Base-by-base conservation (phyloP, 2,113 vertebrate genomes). In the Rhegmatorhina hoffmannsi region DNA sequence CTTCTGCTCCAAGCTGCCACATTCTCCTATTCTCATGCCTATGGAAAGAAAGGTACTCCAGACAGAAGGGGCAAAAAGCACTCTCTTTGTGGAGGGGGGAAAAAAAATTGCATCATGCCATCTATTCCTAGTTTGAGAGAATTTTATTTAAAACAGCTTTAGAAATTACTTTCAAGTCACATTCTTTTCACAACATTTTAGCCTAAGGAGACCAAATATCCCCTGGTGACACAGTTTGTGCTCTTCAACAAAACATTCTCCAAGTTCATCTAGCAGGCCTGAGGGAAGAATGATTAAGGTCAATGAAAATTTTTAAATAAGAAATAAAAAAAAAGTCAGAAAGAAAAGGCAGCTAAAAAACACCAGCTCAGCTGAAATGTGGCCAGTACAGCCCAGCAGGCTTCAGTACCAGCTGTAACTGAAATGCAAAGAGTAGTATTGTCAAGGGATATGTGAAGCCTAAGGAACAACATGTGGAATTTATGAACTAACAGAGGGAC, bases 111-210 rank as follows among this genome's bases (percentile, higher is more conserved):
- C 63, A 86, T 76, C 19, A 17, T 66, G 75, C 36, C 68, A 83
- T 90, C 68, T 93, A 21, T 47, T 77, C 59, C 59, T 87, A 92
- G 46, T 80, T 74, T 95, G 64, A 24, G 26, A 91, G 66, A 24
- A 36, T 55, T 95, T 96, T 88, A 95, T 94, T 76, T 83, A 67
- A 90, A 95, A 94, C 78, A 92, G 75, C 87, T 90, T 92, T 91
- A 70, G 44, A 95, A 94, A 76, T 89, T 34, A 79, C 74, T 69
- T 62, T 95, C 85, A 95, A 95, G 63, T 80, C 18, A 10, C 68
- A 89, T 90, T 96, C 69, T 95, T 94, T 94, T 89, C 56, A 76
- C 72, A 94, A 53, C 23, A 87, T 77, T 93, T 97, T 94, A 90
- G 82, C 85, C 93, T 81, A 63, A 21, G 78, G 82, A 95, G 43